These are phyloP conservation scores for Myotis vivesi DNA, from an alignment of 2,797 vertebrate genomes.

Conservation along the genomic window DNA sequence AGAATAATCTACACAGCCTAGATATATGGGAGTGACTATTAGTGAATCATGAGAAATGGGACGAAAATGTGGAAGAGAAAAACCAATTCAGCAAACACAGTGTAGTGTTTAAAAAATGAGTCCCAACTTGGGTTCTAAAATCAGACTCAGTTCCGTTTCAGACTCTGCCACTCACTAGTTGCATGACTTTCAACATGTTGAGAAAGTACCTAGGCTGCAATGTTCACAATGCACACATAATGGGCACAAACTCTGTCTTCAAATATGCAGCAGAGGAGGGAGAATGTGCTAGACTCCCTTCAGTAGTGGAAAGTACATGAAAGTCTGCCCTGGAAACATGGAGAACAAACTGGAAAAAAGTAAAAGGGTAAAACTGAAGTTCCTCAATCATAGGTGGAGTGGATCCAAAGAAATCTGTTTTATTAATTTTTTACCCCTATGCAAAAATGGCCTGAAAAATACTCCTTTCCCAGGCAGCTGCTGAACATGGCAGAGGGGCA, in stretches of 20 bases:
- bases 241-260: neutral
- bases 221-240: neutral
- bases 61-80: conserved; percentile 40
- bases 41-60: neutral
- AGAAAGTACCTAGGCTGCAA: neutral
- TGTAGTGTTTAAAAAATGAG: neutral
- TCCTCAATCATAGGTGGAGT: neutral
- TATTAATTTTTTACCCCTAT: neutral
- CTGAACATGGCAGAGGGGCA: neutral
- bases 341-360: neutral
- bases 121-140: conserved; percentile 34
- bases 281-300: neutral
- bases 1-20: conserved; percentile 36
- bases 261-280: neutral
- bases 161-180: neutral
- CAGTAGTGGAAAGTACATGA: neutral
- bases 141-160: neutral
- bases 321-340: neutral
- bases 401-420: neutral
- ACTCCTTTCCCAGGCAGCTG: neutral
- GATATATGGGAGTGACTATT: neutral
- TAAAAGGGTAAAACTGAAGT: neutral
- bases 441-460: neutral
- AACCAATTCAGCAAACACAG: neutral
- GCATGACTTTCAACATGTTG: neutral